Base-by-base conservation (phyloP, 2,113 vertebrate species). In the Lepisosteus osseus region DNA sequence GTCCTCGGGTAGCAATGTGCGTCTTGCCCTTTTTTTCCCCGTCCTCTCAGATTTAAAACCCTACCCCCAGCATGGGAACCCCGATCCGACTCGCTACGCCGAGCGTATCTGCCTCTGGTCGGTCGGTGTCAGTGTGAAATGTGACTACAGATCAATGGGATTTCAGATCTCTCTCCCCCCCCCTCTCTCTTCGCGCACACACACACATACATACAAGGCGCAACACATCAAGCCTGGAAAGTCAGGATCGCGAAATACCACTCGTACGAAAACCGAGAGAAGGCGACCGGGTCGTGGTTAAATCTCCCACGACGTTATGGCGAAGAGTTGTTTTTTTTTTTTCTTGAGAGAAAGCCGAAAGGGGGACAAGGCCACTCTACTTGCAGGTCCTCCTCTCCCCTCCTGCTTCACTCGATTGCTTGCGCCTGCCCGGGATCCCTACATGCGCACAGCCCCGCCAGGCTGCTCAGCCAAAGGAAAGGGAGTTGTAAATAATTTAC, bases 121-220 rank as follows among this genome's bases (percentile, higher is more conserved):
- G 83, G 83, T 80, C 73, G 72, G 79, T 85, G 85, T 88, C 90
- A 85, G 84, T 86, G 89, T 89, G 88, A 89, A 91, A 89, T 90
- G 89, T 92, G 91, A 90, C 89, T 91, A 85, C 88, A 84, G 85
- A 88, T 91, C 90, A 88, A 82, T 75, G 84, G 79, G 79, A 72
- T 80, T 83, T 89, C 82, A 78, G 77, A 83, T 84, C 83, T 77
- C 71, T 78, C 29, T 29, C 29, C 2, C 29, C 2, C 29, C 2
- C 29, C 1, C 29, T 29, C 29, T 2, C 29, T 29, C 29, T 29
- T 29, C 29, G 29, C 29, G 29, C 29, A 29, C 29, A 29, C 29
- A 29, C 29, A 29, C 29, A 29, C 29, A 29, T 5, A 9, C 47
- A 51, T 9, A 9, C 5, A 5, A 92, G 89, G 6, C 89, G 6